phyloP scores from a whole-genome alignment of 37 sponge, comb jelly and placozoan genomes.

The Axinella damicornis region DNA sequence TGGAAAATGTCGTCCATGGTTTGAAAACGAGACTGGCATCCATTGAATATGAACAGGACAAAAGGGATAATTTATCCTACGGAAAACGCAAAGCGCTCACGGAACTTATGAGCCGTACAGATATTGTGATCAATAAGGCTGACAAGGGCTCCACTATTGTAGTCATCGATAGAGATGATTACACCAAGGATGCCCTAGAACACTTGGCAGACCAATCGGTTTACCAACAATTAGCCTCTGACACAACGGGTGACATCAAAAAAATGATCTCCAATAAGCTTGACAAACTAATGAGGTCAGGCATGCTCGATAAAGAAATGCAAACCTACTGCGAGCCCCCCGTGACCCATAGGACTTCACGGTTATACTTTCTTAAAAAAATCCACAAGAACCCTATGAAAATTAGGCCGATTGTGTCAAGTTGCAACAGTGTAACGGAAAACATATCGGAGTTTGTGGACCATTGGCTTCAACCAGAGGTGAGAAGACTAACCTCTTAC shows the following conservation, averaged over 20 bases:
- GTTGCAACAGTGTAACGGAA: background rate
- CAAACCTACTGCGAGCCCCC: no score
- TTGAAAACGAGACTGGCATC: no score
- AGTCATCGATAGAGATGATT: background rate
- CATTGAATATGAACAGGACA: no score
- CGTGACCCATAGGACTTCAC: no score
- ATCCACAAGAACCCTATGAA: background rate
- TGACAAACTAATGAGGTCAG: no score
- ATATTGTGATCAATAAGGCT: slow-evolving; percentile 42
- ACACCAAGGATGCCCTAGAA: no score
- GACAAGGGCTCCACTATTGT: slow-evolving; percentile 50
- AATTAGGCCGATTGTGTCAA: background rate
- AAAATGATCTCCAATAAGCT: background rate
- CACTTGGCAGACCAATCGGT: background rate
- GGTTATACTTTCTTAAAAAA: background rate
- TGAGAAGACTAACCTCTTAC: background rate
- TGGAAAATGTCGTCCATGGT: no score
- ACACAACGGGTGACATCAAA: no score
- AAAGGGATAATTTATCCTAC: no score
- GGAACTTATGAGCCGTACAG: background rate
- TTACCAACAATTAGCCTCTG: no score
- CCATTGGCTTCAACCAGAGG: background rate
- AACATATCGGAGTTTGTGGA: background rate
- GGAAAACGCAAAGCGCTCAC: no score
- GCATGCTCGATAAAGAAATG: no score